Percentiles rank a stretch among this genome's conserved stretches.
Conservation (phyloP, 1,140 invertebrate genomes). For the Pseudomyrmex dendroicus region DNA sequence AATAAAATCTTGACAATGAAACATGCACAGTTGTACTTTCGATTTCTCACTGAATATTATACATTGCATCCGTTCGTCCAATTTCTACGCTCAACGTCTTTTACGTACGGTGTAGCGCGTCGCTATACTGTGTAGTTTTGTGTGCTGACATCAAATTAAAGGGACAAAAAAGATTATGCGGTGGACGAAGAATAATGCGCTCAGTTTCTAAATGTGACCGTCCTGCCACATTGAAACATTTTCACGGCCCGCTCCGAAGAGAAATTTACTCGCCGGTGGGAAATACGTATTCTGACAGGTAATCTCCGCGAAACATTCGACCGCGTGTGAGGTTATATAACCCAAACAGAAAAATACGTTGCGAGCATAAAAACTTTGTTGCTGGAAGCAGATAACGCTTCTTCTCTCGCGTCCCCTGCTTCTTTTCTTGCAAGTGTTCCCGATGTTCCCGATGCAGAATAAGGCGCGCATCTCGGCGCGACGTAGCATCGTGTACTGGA, state of each 20-base stretch:
- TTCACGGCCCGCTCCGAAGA: slow-evolving; percentile 19
- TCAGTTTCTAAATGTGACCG: slow-evolving; percentile 43
- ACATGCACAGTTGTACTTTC: no score
- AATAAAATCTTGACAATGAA: no score
- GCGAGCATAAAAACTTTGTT: slow-evolving; percentile 62
- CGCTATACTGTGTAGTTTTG: no score
- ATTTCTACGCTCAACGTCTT: no score
- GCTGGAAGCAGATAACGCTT: slow-evolving; percentile 11
- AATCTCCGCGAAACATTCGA: slow-evolving; percentile 69
- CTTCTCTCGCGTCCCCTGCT: not conserved
- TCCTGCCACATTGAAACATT: slow-evolving; percentile 42
- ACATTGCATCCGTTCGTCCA: no score
- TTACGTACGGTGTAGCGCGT: no score
- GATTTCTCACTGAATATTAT: no score
- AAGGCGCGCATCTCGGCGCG: slow-evolving; percentile 28
- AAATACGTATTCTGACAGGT: slow-evolving; percentile 69
- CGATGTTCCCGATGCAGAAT: slow-evolving; percentile 61
- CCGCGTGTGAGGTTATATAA: slow-evolving; percentile 62
- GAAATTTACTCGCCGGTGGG: slow-evolving; percentile 54
- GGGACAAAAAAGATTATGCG: not conserved
- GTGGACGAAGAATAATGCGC: slow-evolving; percentile 20
- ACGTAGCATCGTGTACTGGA: not conserved
- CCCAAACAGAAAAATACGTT: slow-evolving; percentile 59
- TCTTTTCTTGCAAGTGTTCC: slow-evolving; percentile 12
- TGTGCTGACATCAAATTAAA: slow-evolving; percentile 24